Percentiles rank a stretch among this genome's conserved stretches.
Evolutionary conservation across 2,113 vertebrate genomes (phyloP).

Genomic region (Halichoerus grypus): DNA sequence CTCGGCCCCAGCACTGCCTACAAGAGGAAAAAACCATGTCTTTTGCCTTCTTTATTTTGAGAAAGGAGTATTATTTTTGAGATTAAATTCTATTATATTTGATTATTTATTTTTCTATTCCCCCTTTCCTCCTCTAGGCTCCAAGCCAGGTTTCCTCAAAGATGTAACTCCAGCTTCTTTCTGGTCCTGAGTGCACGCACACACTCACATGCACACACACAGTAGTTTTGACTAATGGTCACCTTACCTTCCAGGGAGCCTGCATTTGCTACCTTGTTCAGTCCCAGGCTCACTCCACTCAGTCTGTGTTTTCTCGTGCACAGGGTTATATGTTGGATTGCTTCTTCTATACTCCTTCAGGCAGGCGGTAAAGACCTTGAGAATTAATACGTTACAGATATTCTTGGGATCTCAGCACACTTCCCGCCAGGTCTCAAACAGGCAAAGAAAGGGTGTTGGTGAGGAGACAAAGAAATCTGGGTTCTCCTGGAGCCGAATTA

Average conservation of each 20-base stretch:
- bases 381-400: neutral
- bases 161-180: slow-evolving; percentile 65
- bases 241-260: neutral
- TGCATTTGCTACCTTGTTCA: neutral
- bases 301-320: slow-evolving; percentile 72
- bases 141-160: slow-evolving; percentile 63
- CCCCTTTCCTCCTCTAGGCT: neutral
- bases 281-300: neutral
- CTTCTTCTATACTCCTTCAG: slow-evolving; percentile 73
- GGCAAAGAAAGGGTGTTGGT: slow-evolving; percentile 78
- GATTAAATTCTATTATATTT: neutral
- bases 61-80: neutral
- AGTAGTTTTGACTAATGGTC: neutral
- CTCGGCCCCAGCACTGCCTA: neutral
- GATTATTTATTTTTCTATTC: rapidly evolving
- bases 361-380: slow-evolving; percentile 72
- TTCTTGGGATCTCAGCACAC: slow-evolving; percentile 81
- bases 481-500: slow-evolving; percentile 78
- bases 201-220: rapidly evolving
- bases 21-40: neutral
- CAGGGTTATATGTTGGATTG: slow-evolving; percentile 61
- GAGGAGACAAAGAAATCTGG: slow-evolving; percentile 78
- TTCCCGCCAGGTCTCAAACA: slow-evolving; percentile 75
- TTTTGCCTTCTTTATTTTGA: slow-evolving; percentile 12
- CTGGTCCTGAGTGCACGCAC: neutral